A percentile compares a stretch with the other conserved stretches of the same genome.
Conservation (phyloP, 2,888 invertebrate species). For the Diarsia dahlii region DNA sequence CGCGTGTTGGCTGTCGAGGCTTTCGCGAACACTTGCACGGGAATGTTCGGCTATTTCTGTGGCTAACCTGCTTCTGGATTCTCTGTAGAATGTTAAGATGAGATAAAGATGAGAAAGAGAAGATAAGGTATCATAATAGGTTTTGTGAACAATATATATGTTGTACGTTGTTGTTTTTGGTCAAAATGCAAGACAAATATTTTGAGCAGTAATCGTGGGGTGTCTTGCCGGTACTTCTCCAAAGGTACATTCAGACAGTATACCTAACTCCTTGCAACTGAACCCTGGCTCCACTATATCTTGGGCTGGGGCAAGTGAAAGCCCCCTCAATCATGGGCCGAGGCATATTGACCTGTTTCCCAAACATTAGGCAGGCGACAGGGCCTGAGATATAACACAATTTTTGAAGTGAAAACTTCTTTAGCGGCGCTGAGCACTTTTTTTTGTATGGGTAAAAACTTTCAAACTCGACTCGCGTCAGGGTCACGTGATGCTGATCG, state of each 20-base stretch:
- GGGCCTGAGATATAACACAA: not conserved
- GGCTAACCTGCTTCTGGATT: constrained; percentile 33
- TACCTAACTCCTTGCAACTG: not conserved
- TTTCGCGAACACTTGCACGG: constrained; percentile 19
- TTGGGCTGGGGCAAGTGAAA: not conserved
- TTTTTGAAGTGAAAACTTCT: too few species aligned
- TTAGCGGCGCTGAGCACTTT: too few species aligned
- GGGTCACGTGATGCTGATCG: too few species aligned
- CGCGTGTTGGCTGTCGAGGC: constrained; percentile 20
- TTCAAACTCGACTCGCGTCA: too few species aligned
- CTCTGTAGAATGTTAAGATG: constrained; percentile 42
- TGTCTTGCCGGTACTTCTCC: too few species aligned
- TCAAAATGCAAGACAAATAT: too few species aligned
- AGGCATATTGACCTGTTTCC: not conserved
- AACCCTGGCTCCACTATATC: not conserved
- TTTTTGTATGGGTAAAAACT: too few species aligned
- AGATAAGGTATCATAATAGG: too few species aligned
- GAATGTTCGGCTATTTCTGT: constrained; percentile 35
- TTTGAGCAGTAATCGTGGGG: too few species aligned
- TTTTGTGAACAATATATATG: too few species aligned
- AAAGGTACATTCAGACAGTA: not conserved
- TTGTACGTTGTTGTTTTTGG: too few species aligned
- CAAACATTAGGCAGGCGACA: not conserved
- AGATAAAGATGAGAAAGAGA: too few species aligned
- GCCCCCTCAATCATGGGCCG: not conserved